These are phyloP conservation scores for Drosophila lutescens DNA, from an alignment of 2,888 invertebrate species.

Conservation along the genomic window DNA sequence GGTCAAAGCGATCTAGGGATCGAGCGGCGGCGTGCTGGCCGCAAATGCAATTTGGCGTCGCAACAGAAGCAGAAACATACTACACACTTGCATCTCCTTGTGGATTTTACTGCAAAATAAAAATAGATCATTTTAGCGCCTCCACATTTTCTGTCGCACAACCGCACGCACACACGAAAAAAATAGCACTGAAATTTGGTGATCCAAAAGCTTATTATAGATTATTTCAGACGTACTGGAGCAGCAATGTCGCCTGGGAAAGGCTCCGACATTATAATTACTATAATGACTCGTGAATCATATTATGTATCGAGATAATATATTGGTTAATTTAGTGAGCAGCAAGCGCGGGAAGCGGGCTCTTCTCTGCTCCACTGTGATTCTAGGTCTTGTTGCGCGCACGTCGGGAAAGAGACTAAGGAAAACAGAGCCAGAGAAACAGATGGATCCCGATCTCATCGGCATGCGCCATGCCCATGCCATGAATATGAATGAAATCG, in stretches of 20 bases:
- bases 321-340: constrained; percentile 21
- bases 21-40: constrained; percentile 73
- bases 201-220: constrained; percentile 37
- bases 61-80: constrained; percentile 71
- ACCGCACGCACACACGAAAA: constrained; percentile 29
- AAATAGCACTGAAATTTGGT: constrained; percentile 9
- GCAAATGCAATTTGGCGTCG: constrained; percentile 76
- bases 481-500: constrained; percentile 36
- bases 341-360: constrained; percentile 52
- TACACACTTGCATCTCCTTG: constrained; percentile 73
- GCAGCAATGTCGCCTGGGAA: constrained; percentile 21
- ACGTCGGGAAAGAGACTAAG: constrained; percentile 74
- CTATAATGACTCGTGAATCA: constrained; percentile 27
- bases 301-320: constrained; percentile 21
- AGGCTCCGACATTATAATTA: constrained; percentile 31
- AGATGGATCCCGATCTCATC: constrained; percentile 43
- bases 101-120: constrained; percentile 73
- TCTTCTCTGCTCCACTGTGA: constrained; percentile 32
- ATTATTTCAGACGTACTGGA: constrained; percentile 38
- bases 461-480: constrained; percentile 20
- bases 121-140: constrained; percentile 75
- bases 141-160: constrained; percentile 52
- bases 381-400: constrained; percentile 68
- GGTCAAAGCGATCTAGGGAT: constrained; percentile 55
- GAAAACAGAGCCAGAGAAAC: constrained; percentile 44